Percentiles rank a stretch among this genome's conserved stretches.
Evolutionary conservation across 64 coral and sea anemone species (phyloP).

Genomic region (Actinia tenebrosa): DNA sequence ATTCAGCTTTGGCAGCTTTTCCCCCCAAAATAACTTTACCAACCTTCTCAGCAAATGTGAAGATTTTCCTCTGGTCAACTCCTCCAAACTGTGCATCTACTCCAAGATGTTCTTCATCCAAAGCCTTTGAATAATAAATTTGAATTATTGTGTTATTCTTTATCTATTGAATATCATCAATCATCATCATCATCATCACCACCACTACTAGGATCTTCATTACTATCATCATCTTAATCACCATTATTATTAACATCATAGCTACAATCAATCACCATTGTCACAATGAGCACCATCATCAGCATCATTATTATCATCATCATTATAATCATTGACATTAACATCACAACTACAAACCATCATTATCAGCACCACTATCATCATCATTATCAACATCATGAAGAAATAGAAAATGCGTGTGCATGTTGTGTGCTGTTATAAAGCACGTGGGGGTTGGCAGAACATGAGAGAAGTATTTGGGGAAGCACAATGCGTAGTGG

Average conservation of each 20-base stretch:
- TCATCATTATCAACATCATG: too few relatives aligned
- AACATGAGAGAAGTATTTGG: too few relatives aligned
- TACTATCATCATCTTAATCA: not conserved
- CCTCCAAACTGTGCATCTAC: slow-evolving; percentile 99
- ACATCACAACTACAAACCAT: not conserved
- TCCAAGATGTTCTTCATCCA: slow-evolving; percentile 90
- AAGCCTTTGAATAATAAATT: slow-evolving; percentile 35
- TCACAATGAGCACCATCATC: not conserved
- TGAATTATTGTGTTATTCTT: too few relatives aligned
- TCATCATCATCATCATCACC: not conserved
- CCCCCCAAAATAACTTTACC: not conserved
- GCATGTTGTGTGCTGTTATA: too few relatives aligned
- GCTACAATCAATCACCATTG: not conserved
- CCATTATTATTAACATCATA: not conserved
- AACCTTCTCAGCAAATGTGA: slow-evolving; percentile 98
- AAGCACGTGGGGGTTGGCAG: too few relatives aligned
- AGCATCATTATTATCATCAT: not conserved
- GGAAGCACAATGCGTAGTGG: too few relatives aligned
- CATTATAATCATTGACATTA: not conserved
- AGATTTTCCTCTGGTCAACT: slow-evolving; percentile 97
- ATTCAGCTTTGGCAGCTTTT: not conserved
- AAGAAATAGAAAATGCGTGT: too few relatives aligned
- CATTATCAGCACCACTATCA: not conserved
- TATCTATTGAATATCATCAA: not conserved
- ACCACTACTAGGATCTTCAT: not conserved